Base-by-base conservation (phyloP, 2,888 invertebrate genomes). In the Pseudoips prasinana region DNA sequence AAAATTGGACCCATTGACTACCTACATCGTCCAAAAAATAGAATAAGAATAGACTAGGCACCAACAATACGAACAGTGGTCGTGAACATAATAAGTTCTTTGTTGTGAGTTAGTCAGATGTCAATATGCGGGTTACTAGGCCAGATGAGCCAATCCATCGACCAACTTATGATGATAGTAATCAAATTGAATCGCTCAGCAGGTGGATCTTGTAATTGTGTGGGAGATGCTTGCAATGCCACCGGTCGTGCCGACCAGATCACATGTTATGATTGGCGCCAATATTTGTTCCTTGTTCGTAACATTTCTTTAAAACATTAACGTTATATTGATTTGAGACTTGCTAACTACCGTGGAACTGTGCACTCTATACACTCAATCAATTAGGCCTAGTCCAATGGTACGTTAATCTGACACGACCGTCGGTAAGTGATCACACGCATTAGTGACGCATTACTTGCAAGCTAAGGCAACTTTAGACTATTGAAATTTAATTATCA, bases 101-200 rank as follows among this genome's bases (percentile, higher is more conserved):
- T 77, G 72, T 77, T 66, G 62, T 61, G 54, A 59, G 58, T 57
- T 58, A 58, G 50, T 66, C 63, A 46, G 63, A 65, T 66, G 68
- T 67, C 66, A 73, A 66, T 75, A 73, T 71, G 71, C 66, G 58
- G 79, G 79, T 81, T 66, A 82, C 71, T 74, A 45, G 82, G 71
- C 49, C 76, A 79, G 69, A 75, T 78, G 64, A 61, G 56, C 63
- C 51, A 55, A 58, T 52, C 62, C 72, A 70, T 71, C 55, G 40
- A 55, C 42, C 47, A 61, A 59, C 64, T 71, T 69, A 64, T 63
- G 72, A 48, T 20, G 44, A 75, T 76, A 71, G 61, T 70, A 74
- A 84, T 83, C 80, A 64, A 76, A 83, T 80, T 78, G 70, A 71
- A 80, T 77, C 73, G 73, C 77, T 45, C 80, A 73, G 78, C 81